Conservation (phyloP, 37 sponge, comb jelly and placozoan species). For the Diacarnus erythraeanus region DNA sequence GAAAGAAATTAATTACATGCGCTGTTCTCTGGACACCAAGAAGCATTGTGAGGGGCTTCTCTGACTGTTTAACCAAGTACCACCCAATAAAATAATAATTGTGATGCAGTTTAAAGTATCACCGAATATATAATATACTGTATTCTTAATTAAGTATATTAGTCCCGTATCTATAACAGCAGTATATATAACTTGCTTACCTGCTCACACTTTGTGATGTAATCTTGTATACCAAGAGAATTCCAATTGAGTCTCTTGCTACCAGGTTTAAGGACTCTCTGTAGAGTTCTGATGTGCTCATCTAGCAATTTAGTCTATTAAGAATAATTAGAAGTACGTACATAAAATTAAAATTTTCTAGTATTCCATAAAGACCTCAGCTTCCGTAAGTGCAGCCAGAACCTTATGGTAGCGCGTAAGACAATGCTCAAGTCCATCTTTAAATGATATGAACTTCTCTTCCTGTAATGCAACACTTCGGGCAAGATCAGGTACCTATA, state of each 20-base stretch:
- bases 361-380: slow-evolving; percentile 51
- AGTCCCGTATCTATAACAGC: too few relatives aligned
- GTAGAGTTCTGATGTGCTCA: slow-evolving; percentile 86
- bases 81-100: not conserved
- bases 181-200: too few relatives aligned
- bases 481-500: slow-evolving; percentile 86
- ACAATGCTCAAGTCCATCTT: slow-evolving; percentile 74
- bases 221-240: slow-evolving; percentile 96
- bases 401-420: slow-evolving; percentile 65
- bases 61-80: too few relatives aligned
- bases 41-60: too few relatives aligned
- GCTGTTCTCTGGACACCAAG: too few relatives aligned
- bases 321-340: not conserved
- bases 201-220: slow-evolving; percentile 89
- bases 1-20: too few relatives aligned
- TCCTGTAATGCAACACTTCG: slow-evolving; percentile 97
- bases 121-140: not conserved
- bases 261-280: slow-evolving; percentile 85
- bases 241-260: slow-evolving; percentile 99
- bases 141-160: too few relatives aligned
- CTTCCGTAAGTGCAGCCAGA: slow-evolving; percentile 53
- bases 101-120: not conserved
- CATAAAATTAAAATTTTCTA: not conserved
- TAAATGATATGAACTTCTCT: slow-evolving; percentile 83
- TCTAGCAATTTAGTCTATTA: slow-evolving; percentile 79